Evolutionary conservation across 2,888 invertebrate species (phyloP).

Genomic region (Calliopum simillimum): DNA sequence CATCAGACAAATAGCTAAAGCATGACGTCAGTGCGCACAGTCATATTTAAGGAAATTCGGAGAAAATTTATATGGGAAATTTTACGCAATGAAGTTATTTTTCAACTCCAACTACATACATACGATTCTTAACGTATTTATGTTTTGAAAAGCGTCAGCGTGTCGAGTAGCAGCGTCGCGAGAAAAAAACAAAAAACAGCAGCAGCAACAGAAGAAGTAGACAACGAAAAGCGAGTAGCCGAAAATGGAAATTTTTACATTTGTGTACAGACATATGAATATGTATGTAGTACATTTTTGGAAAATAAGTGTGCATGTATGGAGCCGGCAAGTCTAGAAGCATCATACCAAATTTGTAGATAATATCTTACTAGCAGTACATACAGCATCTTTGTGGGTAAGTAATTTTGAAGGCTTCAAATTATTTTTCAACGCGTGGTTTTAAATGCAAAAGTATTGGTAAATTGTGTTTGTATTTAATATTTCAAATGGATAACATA

Average conservation of each 20-base stretch:
- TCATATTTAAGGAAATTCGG: neutral
- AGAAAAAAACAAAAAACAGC: slow-evolving; percentile 29
- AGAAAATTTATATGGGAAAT: neutral
- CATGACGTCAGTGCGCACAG: neutral
- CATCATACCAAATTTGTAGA: slow-evolving; percentile 41
- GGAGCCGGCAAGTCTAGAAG: slow-evolving; percentile 44
- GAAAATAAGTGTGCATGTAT: slow-evolving; percentile 6
- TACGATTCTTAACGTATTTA: slow-evolving; percentile 34
- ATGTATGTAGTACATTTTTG: neutral
- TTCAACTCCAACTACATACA: neutral
- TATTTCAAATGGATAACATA: too few relatives aligned
- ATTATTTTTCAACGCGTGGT: too few relatives aligned
- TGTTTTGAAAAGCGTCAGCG: slow-evolving; percentile 45
- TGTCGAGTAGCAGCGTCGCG: slow-evolving; percentile 45
- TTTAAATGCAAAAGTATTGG: too few relatives aligned
- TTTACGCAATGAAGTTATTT: slow-evolving; percentile 19
- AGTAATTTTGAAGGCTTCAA: too few relatives aligned
- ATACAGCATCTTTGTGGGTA: too few relatives aligned
- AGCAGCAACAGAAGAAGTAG: neutral
- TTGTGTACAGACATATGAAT: neutral
- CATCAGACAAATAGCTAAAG: slow-evolving; percentile 4
- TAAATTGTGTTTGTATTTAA: too few relatives aligned
- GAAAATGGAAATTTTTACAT: too few relatives aligned
- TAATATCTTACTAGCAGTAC: neutral
- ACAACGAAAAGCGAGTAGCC: too few relatives aligned